phyloP scores from a whole-genome alignment of 2,797 vertebrate genomes.

The Acestrorhynchus altus region DNA sequence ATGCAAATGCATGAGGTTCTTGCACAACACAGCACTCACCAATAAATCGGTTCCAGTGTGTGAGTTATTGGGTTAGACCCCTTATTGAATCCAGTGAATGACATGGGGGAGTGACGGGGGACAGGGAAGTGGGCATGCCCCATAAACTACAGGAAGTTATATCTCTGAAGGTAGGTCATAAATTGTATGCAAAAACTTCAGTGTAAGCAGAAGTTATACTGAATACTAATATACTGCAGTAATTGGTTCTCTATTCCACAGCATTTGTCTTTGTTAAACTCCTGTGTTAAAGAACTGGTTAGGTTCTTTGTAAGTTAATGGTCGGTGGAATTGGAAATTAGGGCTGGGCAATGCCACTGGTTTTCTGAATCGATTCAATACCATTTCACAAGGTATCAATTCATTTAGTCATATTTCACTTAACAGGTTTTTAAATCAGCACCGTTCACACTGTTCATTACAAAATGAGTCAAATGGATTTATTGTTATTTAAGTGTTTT shows the following conservation, averaged over 20 bases:
- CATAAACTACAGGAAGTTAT: neutral
- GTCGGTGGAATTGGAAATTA: no score
- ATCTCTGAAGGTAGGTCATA: slow-evolving; percentile 11
- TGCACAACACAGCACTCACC: slow-evolving; percentile 25
- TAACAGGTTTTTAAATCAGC: no score
- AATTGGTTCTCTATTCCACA: neutral
- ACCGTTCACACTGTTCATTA: no score
- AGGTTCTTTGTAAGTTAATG: neutral
- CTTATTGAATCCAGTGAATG: slow-evolving; percentile 33
- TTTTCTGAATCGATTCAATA: no score
- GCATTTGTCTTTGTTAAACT: neutral
- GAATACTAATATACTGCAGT: neutral
- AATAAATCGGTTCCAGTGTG: slow-evolving; percentile 40
- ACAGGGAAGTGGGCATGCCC: slow-evolving; percentile 5
- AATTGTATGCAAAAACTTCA: slow-evolving; percentile 13
- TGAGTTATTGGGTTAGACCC: slow-evolving; percentile 28
- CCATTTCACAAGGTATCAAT: no score
- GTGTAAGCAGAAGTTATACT: slow-evolving; percentile 8
- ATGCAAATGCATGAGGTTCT: slow-evolving; percentile 8
- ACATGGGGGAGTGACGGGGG: slow-evolving; percentile 25
- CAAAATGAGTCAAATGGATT: no score
- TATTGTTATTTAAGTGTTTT: no score
- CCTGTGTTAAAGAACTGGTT: neutral
- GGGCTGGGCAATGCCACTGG: no score
- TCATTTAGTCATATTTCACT: no score